Evolutionary conservation across 2,113 vertebrate species (phyloP).

Genomic region (Natator depressus): DNA sequence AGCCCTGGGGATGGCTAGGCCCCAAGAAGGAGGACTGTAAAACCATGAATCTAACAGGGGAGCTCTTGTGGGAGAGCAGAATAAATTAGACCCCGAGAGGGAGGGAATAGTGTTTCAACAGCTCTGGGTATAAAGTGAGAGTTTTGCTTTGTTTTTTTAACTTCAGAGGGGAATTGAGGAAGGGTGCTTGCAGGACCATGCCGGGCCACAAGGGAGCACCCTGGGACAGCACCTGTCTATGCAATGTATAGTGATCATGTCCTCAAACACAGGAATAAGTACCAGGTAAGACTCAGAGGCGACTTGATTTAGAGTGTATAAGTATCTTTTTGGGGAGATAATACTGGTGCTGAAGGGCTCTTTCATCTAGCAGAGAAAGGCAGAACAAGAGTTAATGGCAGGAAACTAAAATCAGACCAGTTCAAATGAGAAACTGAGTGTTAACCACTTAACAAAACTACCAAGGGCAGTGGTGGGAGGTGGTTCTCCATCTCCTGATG

Average conservation of each 20-base stretch:
- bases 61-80: not conserved
- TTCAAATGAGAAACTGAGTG: not conserved
- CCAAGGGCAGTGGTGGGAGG: not conserved
- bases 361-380: not conserved
- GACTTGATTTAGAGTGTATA: rapidly evolving
- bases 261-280: not conserved
- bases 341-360: not conserved
- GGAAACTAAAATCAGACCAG: not conserved
- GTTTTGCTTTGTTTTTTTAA: not conserved
- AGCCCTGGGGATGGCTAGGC: no score
- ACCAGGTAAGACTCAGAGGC: not conserved
- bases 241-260: not conserved
- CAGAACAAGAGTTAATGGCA: not conserved
- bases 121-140: not conserved
- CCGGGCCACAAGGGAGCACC: not conserved
- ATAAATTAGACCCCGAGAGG: not conserved
- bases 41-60: not conserved
- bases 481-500: not conserved
- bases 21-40: not conserved
- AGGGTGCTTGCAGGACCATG: not conserved
- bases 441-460: not conserved
- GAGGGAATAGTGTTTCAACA: not conserved
- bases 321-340: not conserved
- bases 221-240: not conserved
- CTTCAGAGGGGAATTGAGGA: not conserved